Evolutionary conservation across 2,113 vertebrate species (phyloP), one percentile per base, ranked within the genome.

Genomic region (Raphicerus campestris): DNA sequence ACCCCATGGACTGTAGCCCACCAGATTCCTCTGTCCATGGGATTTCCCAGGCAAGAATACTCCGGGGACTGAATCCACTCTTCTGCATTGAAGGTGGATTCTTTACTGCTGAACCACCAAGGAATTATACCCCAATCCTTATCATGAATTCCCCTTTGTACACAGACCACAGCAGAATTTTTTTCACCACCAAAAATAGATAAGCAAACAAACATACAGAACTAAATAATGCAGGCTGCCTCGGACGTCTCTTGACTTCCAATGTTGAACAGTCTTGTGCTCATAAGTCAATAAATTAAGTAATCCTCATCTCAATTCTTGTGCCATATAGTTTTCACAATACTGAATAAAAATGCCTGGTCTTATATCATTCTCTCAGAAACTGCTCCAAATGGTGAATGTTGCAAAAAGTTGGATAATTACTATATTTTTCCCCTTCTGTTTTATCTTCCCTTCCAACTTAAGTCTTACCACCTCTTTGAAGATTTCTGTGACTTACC

Each of bases 201-300:
- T 70, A 63, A 90, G n/a, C 89, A 96, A 96, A 94, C 85, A 82
- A 81, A 88, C 45, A 61, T 47, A 78, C 26, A 93, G 7, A 73
- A 58, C 63, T 93, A 92, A 93, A 77, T 81, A 45, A 95, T 84
- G 89, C 53, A 92, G 86, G 84, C 94, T 90, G 53, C 91, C 30
- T 80, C 14, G 14, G 30, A 84, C 17, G 10, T 84, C 47, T 95
- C 66, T 75, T 47, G 51, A 95, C 94, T 93, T 49, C 55, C 83
- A 56, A 1, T 30, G 39, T 87, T 96, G 93, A 95, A 80, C 78
- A 92, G 35, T 87, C 73, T 89, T 87, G 58, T 87, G 94, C 45
- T 92, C 92, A 95, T 89, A 91, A 93, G 93, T 77, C 89, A 39
- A 58, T 45, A 32, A 84, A 94, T 96, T 96, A 96, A 96, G 90